Base-by-base conservation (phyloP, 1,140 invertebrate genomes). In the Whitmania pigra region DNA sequence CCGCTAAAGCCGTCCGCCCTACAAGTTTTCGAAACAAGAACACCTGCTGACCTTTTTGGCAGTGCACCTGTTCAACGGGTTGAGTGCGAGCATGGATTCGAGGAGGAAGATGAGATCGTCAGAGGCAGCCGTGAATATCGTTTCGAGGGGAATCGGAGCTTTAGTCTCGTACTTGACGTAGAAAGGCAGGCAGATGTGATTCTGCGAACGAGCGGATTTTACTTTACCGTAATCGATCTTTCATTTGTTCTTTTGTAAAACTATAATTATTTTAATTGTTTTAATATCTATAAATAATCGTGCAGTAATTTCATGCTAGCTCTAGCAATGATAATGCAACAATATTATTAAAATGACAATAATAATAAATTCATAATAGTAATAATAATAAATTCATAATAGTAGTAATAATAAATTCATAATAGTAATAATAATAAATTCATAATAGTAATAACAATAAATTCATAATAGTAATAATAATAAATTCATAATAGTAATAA, bases 41-140 rank as follows among this genome's bases (percentile, higher is more conserved):
- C 31, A 36, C 31, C 43, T 49, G 43, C 43, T 36, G 43, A 49
- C 43, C 43, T 49, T 49, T 49, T 49, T 49, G 43, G 92, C 93
- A 31, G 87, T 88, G 77, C 89, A 90, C 74, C 96, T 86, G 68
- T 88, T 87, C 0, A 89, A 80, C 7, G 96, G 96, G 85, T 94
- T 90, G 74, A 97, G 85, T 20, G 87, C 84, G 0, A 99, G 85
- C 69, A 97, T 83, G 57, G 85, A 87, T 66, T 87, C 86, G 69
- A 98, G 83, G 53, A 99, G 81, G 75, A 89, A 87, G 9, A 99
- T 79, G n/a, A 97, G 83, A 84, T 99, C 95, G 83, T 96, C 90
- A 17, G 87, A 86, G 20, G 94, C 94, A 11, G 96, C 96, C 53
- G 91, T 94, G 78, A 99, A 99, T 76, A 99, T 95, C 76, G 94